phyloP scores from a whole-genome alignment of 2,797 vertebrate species.

The Ara ararauna region DNA sequence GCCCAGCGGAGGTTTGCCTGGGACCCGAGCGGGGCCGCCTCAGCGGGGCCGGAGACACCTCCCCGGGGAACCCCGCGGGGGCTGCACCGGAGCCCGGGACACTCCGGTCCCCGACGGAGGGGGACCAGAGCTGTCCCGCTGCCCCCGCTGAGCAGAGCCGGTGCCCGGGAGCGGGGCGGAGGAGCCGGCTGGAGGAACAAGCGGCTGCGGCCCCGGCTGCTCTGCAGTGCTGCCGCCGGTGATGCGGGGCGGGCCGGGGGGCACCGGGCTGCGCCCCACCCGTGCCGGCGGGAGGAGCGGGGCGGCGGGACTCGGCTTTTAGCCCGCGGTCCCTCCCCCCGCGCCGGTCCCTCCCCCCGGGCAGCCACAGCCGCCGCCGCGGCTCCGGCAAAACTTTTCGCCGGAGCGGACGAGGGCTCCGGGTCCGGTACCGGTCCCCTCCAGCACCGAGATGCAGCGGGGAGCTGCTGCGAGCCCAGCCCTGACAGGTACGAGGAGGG shows the following conservation, averaged over 20 bases:
- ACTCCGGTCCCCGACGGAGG: too few relatives aligned
- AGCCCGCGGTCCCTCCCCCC: conserved; percentile 1
- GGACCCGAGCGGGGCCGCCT: neutral
- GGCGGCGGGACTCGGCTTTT: neutral
- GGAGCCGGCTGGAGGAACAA: neutral
- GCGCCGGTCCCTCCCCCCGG: neutral
- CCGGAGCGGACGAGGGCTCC: neutral
- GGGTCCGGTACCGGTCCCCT: neutral
- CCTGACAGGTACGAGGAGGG: neutral
- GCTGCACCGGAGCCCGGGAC: neutral
- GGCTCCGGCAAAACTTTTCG: conserved; percentile 51
- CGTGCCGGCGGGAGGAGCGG: neutral
- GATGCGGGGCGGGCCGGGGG: neutral
- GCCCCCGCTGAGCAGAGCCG: neutral
- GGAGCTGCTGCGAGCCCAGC: neutral
- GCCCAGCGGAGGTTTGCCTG: neutral
- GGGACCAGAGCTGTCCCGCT: neutral
- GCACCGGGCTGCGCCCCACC: neutral
- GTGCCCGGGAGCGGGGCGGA: neutral
- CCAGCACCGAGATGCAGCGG: conserved; percentile 29
- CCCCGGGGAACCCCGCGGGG: neutral
- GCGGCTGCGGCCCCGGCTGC: neutral
- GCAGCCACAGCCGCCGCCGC: neutral
- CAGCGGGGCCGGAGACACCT: too few relatives aligned
- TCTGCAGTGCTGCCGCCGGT: neutral